Evolutionary conservation across 2,888 invertebrate genomes (phyloP), one percentile per base, ranked within the genome.

Genomic region (Tinea semifulvella): DNA sequence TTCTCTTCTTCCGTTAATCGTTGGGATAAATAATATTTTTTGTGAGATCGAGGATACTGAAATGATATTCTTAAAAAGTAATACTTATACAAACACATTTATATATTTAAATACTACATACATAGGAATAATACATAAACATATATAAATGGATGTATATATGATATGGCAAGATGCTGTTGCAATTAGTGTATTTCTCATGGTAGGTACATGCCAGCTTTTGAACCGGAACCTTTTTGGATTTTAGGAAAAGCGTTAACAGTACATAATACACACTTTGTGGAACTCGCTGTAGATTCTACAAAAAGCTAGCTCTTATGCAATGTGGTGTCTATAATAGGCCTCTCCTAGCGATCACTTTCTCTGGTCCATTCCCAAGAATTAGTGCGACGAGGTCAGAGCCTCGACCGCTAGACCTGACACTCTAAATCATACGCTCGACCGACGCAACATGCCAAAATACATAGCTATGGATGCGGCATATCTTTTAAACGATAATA

Each of bases 361-460:
- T 36, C 36, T 36, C 6, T 27, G 27, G 6, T 14, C 36, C 36
- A 36, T 18, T 36, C 36, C 36, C 6, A 22, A 40, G 40, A 40
- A 20, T 40, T 40, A 40, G 40, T 40, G 10, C 22, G 20, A 2
- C 14, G 22, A 40, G 40, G 40, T 40, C 22, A 22, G 14, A 40
- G 38, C 40, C 22, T 13, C 40, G 40, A 22, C 22, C 40, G 38
- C 18, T 5, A 8, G 22, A 38, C 3, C 40, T 11, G 40, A 40
- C 40, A 22, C 40, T 11, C 40, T 40, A 40, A 40, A 40, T 40
- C 40, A 40, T 40, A 20, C 22, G 14, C 40, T 14, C 22, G 22
- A n/a, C 20, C 40, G n/a, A 13, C 22, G 10, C 18, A 14, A 18
- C 16, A 6, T 2, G 7, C 13, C 11, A 31, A 14, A 13, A n/a